phyloP scores from a whole-genome alignment of 2,113 vertebrate species.

The Hippocampus barbouri region DNA sequence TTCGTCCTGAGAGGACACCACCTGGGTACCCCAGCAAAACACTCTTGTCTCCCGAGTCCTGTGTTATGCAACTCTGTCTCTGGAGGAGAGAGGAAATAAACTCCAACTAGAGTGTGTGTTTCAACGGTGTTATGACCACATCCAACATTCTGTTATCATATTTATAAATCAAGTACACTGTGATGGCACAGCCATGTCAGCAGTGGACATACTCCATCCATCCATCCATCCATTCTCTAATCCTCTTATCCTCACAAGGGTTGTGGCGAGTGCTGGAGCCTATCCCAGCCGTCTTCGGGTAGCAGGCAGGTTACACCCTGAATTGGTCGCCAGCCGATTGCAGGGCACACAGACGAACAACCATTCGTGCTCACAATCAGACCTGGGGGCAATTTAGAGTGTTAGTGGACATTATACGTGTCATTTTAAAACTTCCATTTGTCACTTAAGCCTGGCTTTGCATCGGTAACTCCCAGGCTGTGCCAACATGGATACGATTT shows the following conservation, averaged over 20 bases:
- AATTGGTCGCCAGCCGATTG: too few species aligned
- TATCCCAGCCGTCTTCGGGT: too few species aligned
- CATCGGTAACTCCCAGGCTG: slow-evolving; percentile 15
- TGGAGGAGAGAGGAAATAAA: neutral
- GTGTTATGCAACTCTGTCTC: slow-evolving; percentile 21
- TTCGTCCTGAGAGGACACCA: slow-evolving; percentile 31
- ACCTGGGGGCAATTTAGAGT: too few species aligned
- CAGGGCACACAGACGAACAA: too few species aligned
- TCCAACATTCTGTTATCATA: neutral
- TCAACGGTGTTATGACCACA: neutral
- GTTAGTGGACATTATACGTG: neutral
- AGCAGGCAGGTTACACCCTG: too few species aligned
- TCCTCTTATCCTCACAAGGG: too few species aligned
- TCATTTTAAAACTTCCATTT: slow-evolving; percentile 8
- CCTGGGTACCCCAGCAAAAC: slow-evolving; percentile 52
- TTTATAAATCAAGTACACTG: too few species aligned
- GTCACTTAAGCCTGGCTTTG: slow-evolving; percentile 12
- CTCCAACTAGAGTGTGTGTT: neutral
- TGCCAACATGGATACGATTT: slow-evolving; percentile 41
- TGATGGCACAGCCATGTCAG: neutral
- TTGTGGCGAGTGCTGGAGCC: too few species aligned
- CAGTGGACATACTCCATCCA: neutral
- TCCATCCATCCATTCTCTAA: too few species aligned
- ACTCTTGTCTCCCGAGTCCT: slow-evolving; percentile 33
- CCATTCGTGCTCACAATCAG: too few species aligned